Evolutionary conservation across 2,113 vertebrate species (phyloP), one percentile per base, ranked within the genome.

Genomic region (Antechinus flavipes): DNA sequence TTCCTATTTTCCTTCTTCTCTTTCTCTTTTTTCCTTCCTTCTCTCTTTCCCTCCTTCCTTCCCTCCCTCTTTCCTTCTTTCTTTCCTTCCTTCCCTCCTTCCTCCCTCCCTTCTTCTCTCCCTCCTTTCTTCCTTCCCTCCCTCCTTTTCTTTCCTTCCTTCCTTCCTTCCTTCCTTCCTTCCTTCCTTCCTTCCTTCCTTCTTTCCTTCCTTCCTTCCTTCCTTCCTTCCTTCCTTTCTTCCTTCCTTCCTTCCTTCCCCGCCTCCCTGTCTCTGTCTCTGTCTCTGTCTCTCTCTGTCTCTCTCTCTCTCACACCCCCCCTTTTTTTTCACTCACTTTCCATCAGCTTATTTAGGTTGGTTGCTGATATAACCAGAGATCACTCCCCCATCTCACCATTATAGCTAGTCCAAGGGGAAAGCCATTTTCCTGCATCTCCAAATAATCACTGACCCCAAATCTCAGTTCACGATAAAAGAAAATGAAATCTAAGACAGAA

Each of bases 181-280:
- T 90, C 23, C 25, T 90, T 24, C 22, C 47, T 11, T 30, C 3
- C 46, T 89, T 22, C 19, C 7, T 2, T 30, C 89, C 89, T 46
- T 47, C 89, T 8, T 25, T 46, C 27, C 24, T 10, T 24, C 24
- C 24, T 9, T 24, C 68, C 68, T 54, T 19, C 19, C 54, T 54
- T 16, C 24, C 61, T 35, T 46, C 19, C 7, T n/a, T 19, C 4
- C 12, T n/a, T 89, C 19, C 12, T n/a, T 8, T 1, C 3, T n/a
- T 46, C 3, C 19, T 25, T 26, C 19, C 6, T 25, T 58, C 25
- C 8, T 9, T 25, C 11, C 8, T 8, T 27, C 11, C 8, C 25
- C 10, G 2, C 5, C 46, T 26, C 3, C 0, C 23, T 27, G 8
- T 24, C 9, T 9, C 47, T 27, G 0, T 9, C 46, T 19, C 2